phyloP scores from a whole-genome alignment of 2,888 invertebrate species.

The Loripinus fragilis region DNA sequence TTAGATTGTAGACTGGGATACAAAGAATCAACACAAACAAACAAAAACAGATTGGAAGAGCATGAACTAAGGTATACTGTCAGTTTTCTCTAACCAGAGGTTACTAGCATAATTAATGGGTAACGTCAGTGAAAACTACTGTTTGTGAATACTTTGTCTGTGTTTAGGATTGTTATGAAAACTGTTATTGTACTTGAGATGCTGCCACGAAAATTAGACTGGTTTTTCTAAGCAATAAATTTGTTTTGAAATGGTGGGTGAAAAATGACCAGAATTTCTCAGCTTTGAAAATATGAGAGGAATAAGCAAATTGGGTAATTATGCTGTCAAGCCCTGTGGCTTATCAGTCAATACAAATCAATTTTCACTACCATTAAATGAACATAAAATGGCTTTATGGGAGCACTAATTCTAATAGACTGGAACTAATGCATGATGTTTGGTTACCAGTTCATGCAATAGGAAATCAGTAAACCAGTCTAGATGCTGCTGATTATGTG shows the following conservation, averaged over 20 bases:
- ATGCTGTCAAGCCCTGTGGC: slow-evolving; percentile 49
- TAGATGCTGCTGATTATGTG: too few relatives aligned
- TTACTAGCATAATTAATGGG: slow-evolving; percentile 32
- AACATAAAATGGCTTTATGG: slow-evolving; percentile 52
- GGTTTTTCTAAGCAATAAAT: slow-evolving; percentile 40
- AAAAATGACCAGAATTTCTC: slow-evolving; percentile 55
- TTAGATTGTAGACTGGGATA: too few relatives aligned
- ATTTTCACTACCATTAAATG: slow-evolving; percentile 59
- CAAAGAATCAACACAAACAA: too few relatives aligned
- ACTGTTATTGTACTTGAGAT: slow-evolving; percentile 55
- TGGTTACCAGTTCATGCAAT: not conserved
- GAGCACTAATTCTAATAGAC: slow-evolving; percentile 37
- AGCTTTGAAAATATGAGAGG: slow-evolving; percentile 57
- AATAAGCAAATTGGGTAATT: slow-evolving; percentile 57
- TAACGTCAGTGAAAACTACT: slow-evolving; percentile 34
- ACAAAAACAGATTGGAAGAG: too few relatives aligned
- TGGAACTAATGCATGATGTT: slow-evolving; percentile 36
- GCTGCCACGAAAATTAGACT: slow-evolving; percentile 7
- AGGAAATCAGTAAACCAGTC: slow-evolving; percentile 20
- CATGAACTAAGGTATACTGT: too few relatives aligned
- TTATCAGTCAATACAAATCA: slow-evolving; percentile 54
- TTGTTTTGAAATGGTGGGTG: slow-evolving; percentile 43
- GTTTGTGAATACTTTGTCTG: slow-evolving; percentile 52
- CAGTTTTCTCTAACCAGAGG: too few relatives aligned
- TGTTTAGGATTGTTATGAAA: slow-evolving; percentile 63